phyloP scores from a whole-genome alignment of 2,113 vertebrate species.

The Copsychus sechellarum region DNA sequence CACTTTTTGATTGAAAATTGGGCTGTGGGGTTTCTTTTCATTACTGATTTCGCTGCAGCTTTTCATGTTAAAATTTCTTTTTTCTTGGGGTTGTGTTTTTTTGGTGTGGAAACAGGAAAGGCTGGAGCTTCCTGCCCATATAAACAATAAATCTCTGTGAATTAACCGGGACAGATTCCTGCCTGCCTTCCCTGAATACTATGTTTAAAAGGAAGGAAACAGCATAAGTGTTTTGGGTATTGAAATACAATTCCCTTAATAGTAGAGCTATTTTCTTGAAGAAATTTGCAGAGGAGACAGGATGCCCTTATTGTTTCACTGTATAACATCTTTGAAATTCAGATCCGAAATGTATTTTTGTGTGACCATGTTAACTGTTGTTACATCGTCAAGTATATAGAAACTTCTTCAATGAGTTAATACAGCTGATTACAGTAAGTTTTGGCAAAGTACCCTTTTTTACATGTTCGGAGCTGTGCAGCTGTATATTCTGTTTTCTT shows the following conservation, averaged over 20 bases:
- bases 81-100: not conserved
- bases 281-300: not conserved
- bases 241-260: not conserved
- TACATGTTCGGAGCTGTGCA: not conserved
- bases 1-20: not conserved
- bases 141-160: constrained; percentile 39
- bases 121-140: constrained; percentile 62
- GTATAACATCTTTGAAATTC: not conserved
- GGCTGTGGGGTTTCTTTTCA: not conserved
- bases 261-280: not conserved
- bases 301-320: not conserved
- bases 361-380: not conserved
- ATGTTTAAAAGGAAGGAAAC: constrained; percentile 59
- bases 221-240: not conserved
- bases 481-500: not conserved
- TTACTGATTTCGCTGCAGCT: not conserved
- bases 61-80: not conserved
- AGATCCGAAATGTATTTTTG: not conserved
- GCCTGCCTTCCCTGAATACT: constrained; percentile 32
- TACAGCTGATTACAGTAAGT: not conserved
- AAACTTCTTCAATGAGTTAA: not conserved
- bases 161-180: constrained; percentile 14
- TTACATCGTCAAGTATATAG: not conserved
- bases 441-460: not conserved
- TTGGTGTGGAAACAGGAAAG: constrained; percentile 71